Conservation (phyloP, 2,113 vertebrate genomes). For the Ciconia stormi region DNA sequence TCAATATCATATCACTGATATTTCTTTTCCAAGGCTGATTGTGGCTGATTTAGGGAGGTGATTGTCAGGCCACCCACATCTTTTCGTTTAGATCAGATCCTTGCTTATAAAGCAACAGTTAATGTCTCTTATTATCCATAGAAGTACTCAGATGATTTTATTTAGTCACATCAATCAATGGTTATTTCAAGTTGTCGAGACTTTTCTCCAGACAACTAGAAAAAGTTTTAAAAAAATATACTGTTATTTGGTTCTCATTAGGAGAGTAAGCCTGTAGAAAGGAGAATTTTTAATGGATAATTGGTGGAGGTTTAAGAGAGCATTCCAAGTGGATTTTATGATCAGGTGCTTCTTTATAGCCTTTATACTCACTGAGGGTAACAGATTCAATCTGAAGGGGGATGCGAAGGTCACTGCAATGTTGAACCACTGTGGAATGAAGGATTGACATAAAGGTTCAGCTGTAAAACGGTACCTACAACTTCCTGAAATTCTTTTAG, state of each 20-base stretch:
- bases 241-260: background rate
- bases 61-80: background rate
- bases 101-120: background rate
- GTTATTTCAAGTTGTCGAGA: conserved; percentile 14
- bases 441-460: background rate
- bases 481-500: background rate
- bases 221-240: background rate
- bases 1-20: background rate
- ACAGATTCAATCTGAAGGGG: conserved; percentile 61
- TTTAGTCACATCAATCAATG: conserved; percentile 15
- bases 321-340: conserved; percentile 68
- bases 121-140: background rate
- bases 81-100: background rate
- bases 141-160: conserved; percentile 3
- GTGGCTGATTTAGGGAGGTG: background rate
- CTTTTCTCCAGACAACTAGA: background rate
- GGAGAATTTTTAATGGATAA: conserved; percentile 22
- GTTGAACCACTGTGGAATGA: conserved; percentile 39
- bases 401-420: conserved; percentile 29
- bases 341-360: conserved; percentile 63
- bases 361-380: conserved; percentile 61
- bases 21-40: background rate
- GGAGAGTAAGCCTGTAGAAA: background rate
- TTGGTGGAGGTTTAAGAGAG: conserved; percentile 53
- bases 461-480: background rate